Conservation (phyloP, 2,888 invertebrate species). For the Cyclophora albipunctata region DNA sequence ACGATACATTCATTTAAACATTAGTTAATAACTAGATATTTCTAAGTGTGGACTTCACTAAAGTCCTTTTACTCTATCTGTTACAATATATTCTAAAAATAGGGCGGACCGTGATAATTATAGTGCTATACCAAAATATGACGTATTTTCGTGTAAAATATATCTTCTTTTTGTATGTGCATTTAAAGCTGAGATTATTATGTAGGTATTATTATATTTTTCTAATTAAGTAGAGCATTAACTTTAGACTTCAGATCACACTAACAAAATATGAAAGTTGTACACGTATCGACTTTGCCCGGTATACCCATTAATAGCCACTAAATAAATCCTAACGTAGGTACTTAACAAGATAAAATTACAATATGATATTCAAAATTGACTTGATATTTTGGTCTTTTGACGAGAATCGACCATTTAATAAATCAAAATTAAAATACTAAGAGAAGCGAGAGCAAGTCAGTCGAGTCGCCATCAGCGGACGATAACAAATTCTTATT, state of each 20-base stretch:
- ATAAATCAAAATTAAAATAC: conserved; percentile 20
- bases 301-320: conserved; percentile 39
- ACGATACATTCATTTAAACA: conserved; percentile 12
- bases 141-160: conserved; percentile 46
- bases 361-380: conserved; percentile 62
- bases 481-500: background rate
- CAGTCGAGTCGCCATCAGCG: conserved; percentile 8
- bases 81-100: conserved; percentile 58
- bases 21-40: conserved; percentile 11
- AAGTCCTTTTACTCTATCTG: conserved; percentile 22
- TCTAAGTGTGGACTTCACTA: conserved; percentile 27
- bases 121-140: conserved; percentile 66
- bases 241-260: conserved; percentile 64
- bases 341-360: conserved; percentile 51
- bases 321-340: conserved; percentile 46
- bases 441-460: conserved; percentile 14
- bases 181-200: conserved; percentile 52
- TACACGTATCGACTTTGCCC: conserved; percentile 45
- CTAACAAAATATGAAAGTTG: conserved; percentile 57
- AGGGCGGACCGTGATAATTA: conserved; percentile 56
- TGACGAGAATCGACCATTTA: conserved; percentile 44
- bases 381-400: conserved; percentile 66
- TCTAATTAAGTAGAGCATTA: conserved; percentile 32
- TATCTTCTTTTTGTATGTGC: conserved; percentile 39
- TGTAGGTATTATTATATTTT: conserved; percentile 32